These are phyloP conservation scores for Perca flavescens DNA, from an alignment of 2,113 vertebrate genomes.

Conservation along the genomic window DNA sequence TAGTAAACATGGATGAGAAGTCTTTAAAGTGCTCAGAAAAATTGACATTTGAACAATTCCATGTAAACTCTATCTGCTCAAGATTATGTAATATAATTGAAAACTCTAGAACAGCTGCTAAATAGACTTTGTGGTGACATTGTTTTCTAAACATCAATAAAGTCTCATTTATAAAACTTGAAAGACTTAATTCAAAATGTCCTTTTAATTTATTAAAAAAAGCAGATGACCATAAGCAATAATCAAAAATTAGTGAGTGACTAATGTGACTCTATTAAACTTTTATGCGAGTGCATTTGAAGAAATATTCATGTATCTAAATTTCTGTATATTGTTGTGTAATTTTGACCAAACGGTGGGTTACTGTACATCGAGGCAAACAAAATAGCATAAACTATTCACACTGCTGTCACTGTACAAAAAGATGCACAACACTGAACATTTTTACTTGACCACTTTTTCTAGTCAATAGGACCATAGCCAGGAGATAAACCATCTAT, in stretches of 20 bases:
- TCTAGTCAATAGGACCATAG: slow-evolving; percentile 1
- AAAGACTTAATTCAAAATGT: neutral
- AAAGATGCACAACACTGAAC: neutral
- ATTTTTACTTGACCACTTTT: slow-evolving; percentile 15
- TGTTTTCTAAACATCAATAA: neutral
- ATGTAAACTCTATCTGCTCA: no score
- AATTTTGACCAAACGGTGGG: neutral
- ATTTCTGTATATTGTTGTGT: neutral
- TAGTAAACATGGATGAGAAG: no score
- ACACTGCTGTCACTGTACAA: neutral
- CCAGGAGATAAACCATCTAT: slow-evolving; percentile 1
- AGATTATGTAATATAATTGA: no score
- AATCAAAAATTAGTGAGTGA: neutral
- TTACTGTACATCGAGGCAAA: slow-evolving; percentile 17
- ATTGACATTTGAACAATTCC: no score
- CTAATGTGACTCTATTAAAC: neutral
- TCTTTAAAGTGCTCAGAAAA: no score
- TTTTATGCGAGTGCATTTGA: neutral
- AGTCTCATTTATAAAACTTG: neutral
- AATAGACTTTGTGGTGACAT: neutral
- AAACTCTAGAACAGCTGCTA: neutral
- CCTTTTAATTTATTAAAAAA: neutral
- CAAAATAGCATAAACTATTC: neutral
- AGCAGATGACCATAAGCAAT: neutral
- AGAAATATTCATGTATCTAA: neutral